Conservation (phyloP, 2,113 vertebrate genomes). For the Lepisosteus oculatus region DNA sequence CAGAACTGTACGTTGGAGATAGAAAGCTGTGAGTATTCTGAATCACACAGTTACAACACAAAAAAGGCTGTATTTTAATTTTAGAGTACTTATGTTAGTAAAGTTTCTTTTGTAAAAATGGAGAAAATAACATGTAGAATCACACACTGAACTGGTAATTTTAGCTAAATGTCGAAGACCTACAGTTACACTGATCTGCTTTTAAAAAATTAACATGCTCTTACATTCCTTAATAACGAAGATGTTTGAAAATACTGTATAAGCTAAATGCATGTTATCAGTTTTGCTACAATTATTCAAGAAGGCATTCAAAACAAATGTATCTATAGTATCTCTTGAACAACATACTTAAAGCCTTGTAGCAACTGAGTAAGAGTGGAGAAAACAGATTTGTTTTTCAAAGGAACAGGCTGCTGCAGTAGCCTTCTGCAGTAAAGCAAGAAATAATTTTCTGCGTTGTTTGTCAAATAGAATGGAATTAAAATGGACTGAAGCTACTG, state of each 20-base stretch:
- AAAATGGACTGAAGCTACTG: no score
- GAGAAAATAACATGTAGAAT: no score
- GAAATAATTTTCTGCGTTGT: neutral
- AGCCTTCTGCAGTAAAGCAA: neutral
- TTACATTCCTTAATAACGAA: neutral
- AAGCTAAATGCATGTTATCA: slow-evolving; percentile 14
- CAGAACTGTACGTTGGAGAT: slow-evolving; percentile 96
- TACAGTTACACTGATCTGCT: no score
- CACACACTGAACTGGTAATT: no score
- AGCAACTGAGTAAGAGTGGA: slow-evolving; percentile 1
- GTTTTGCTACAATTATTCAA: slow-evolving; percentile 13
- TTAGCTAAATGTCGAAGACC: no score
- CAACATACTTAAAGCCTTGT: neutral
- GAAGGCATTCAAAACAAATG: slow-evolving; percentile 12
- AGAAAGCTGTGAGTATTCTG: slow-evolving; percentile 86
- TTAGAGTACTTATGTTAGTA: no score
- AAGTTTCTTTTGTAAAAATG: no score
- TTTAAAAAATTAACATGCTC: no score
- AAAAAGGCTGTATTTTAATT: no score
- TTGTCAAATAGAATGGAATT: neutral
- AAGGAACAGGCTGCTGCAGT: neutral
- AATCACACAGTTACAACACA: no score
- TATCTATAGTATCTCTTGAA: neutral
- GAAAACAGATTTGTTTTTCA: slow-evolving; percentile 3
- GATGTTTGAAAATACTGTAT: neutral